phyloP scores from a whole-genome alignment of 2,888 invertebrate genomes.

The Vannuccia rotundouncinata region DNA sequence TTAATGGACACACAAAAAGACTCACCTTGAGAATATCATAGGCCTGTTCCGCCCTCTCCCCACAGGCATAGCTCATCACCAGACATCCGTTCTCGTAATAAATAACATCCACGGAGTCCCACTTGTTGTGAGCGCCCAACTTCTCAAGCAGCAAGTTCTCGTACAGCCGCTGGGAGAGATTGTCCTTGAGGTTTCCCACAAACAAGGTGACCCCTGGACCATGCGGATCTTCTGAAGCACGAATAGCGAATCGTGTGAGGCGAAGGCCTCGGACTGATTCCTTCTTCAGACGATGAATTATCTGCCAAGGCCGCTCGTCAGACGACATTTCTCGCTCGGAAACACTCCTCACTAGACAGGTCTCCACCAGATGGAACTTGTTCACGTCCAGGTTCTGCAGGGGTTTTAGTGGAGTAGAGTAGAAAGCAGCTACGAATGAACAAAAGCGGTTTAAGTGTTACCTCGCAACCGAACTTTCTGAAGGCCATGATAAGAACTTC shows the following conservation, averaged over 20 bases:
- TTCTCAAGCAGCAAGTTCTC: slow-evolving; percentile 91
- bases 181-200: slow-evolving; percentile 81
- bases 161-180: slow-evolving; percentile 86
- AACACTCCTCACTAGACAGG: slow-evolving; percentile 64
- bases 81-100: slow-evolving; percentile 99
- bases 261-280: slow-evolving; percentile 97
- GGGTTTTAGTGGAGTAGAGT: too few relatives aligned
- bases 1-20: too few relatives aligned
- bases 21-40: slow-evolving; percentile 70
- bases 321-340: slow-evolving; percentile 49
- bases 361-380: slow-evolving; percentile 84
- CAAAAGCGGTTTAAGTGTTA: slow-evolving; percentile 40
- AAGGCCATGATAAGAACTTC: slow-evolving; percentile 77
- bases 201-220: slow-evolving; percentile 92
- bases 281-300: slow-evolving; percentile 49
- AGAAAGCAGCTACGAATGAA: neutral
- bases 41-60: slow-evolving; percentile 82
- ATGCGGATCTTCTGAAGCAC: slow-evolving; percentile 94
- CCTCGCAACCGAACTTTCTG: slow-evolving; percentile 59
- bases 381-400: slow-evolving; percentile 58
- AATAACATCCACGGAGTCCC: slow-evolving; percentile 71
- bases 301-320: slow-evolving; percentile 53
- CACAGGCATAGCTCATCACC: slow-evolving; percentile 91
- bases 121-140: slow-evolving; percentile 84
- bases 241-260: slow-evolving; percentile 94